Base-by-base conservation (phyloP, 2,888 invertebrate species). In the Pristionchus mayeri region DNA sequence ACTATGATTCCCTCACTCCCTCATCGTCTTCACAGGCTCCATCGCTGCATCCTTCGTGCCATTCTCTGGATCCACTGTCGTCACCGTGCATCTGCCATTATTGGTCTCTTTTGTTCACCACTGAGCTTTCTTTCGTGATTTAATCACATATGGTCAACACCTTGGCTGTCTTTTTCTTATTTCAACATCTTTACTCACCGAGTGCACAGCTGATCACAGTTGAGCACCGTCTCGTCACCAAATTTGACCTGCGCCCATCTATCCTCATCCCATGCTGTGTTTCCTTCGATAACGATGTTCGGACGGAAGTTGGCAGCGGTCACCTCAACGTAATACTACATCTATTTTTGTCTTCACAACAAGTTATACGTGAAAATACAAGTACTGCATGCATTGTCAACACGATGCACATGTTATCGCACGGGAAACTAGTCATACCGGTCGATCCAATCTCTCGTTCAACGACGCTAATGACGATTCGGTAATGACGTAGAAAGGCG, bases 251-350 rank as follows among this genome's bases (percentile, higher is more conserved):
- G 84, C 2, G 85, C 86, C 89, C 89, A 89, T 83, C 86, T 86
- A 76, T 89, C 89, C 50, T 89, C 89, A 54, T 89, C 89, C 86
- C 87, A 89, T 4, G 88, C 85, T n/a, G 48, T 40, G 13, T 71
- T 82, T 1, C 87, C 86, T 40, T 88, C 87, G 27, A 89, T 83
- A 21, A 86, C 67, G 37, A 89, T 87, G 7, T 87, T 86, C 2
- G 89, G 87, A 13, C 89, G 87, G 88, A 89, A 89, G 30, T 86
- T 85, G 24, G 83, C 78, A 27, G 80, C 60, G 0, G 86, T 84
- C 6, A 88, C 87, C 87, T 88, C 78, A n/a, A 44, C 13, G 44
- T 44, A 44, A 44, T 9, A 44, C 6, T 44, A n/a, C n/a, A n/a
- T n/a, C n/a, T n/a, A n/a, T n/a, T n/a, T n/a, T n/a, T n/a, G n/a